A percentile compares a stretch with the other conserved stretches of the same genome.
Evolutionary conservation across 2,888 invertebrate species (phyloP).

Genomic region (Morinoia aosen): DNA sequence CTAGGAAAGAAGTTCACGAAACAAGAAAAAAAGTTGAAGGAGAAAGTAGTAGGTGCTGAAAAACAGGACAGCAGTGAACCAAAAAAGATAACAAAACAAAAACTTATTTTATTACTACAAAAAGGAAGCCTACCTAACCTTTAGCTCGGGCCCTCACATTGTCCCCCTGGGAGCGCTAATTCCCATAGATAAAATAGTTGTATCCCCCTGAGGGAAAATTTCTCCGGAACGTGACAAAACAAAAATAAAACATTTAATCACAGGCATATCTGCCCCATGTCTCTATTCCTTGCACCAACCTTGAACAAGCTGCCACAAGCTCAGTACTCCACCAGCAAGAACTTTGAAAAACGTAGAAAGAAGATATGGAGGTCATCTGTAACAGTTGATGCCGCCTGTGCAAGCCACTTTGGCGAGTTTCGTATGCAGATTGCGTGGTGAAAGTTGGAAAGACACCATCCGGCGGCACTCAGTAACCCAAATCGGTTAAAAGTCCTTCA

Average conservation of each 20-base stretch:
- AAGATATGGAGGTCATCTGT: slow-evolving; percentile 4
- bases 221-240: no score
- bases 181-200: no score
- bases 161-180: no score
- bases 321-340: not conserved
- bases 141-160: no score
- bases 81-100: no score
- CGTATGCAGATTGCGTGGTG: not conserved
- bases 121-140: no score
- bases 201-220: no score
- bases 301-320: not conserved
- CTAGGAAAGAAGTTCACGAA: no score
- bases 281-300: not conserved
- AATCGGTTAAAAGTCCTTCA: not conserved
- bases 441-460: not conserved
- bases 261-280: not conserved
- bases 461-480: not conserved
- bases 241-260: not conserved
- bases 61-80: no score
- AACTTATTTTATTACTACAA: no score
- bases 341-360: not conserved
- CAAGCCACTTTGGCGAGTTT: not conserved
- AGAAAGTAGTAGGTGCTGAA: no score
- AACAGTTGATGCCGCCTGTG: not conserved
- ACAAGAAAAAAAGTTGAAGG: no score